Evolutionary conservation across 2,888 invertebrate species (phyloP), one percentile per base, ranked within the genome.

Genomic region (Diaphora mendica): DNA sequence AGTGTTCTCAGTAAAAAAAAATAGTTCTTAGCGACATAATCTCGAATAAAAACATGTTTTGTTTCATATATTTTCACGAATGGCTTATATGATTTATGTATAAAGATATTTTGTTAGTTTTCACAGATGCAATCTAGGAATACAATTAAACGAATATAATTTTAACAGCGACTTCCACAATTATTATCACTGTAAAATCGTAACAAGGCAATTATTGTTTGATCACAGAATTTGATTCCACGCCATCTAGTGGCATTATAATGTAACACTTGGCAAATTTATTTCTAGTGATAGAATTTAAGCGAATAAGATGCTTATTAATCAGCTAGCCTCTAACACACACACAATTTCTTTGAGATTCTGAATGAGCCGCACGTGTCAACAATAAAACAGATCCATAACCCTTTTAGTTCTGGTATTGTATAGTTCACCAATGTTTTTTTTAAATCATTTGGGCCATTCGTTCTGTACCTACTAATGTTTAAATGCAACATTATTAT

Each of bases 1-100:
- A 35, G 89, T 93, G 90, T 92, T 90, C 90, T 87, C 86, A 86
- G 82, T 88, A 85, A 86, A 59, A 51, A 55, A 85, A 85, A 84
- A 87, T 86, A 89, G 86, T 84, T 86, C 82, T 83, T 76, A 83
- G 80, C 78, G 76, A 82, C 77, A 77, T 80, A 82, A 83, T 85
- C 84, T 84, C 84, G 84, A 84, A 84, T 84, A 84, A 74, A 65
- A 71, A 67, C 67, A 68, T 74, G 74, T 67, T 75, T 74, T 79
- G 81, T 83, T 82, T 83, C 77, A 71, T 79, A 67, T 66, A 33
- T 72, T 74, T 73, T 72, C 39, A 51, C 70, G 78, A 72, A 74
- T 82, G 78, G 79, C 76, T 79, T 79, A 73, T 77, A 72, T 33
- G 20, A 64, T 64, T 68, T 62, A 33, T 69, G 35, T 35, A 35